These are phyloP conservation scores for Myotis yumanensis DNA, from an alignment of 2,113 vertebrate genomes.

Conservation along the genomic window DNA sequence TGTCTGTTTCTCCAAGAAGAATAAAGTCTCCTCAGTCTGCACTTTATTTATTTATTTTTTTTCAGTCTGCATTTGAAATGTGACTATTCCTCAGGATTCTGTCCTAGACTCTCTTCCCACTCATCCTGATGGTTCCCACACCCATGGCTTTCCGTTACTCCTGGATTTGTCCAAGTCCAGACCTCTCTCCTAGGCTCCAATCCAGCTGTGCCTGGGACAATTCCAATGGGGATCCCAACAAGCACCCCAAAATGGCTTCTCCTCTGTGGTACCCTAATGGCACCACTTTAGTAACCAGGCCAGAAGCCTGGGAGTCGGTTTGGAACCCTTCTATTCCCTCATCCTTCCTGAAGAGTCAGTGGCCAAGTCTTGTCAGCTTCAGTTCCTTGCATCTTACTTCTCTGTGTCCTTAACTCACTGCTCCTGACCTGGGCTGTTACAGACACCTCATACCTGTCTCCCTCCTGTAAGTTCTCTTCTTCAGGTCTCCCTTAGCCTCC, in stretches of 20 bases:
- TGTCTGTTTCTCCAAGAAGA: background rate
- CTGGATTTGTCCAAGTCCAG: background rate
- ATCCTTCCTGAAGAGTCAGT: background rate
- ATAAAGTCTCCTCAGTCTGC: background rate
- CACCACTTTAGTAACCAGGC: background rate
- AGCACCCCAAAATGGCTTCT: background rate
- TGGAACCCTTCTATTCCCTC: background rate
- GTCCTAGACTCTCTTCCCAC: background rate
- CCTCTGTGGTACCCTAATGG: background rate
- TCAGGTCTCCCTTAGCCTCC: background rate
- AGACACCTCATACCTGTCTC: background rate
- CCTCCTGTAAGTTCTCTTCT: background rate
- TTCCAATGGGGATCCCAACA: background rate
- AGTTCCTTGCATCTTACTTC: background rate
- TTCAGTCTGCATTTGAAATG: background rate
- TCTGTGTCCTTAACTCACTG: background rate
- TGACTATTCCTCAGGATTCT: background rate
- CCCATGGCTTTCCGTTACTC: background rate
- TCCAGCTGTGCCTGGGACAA: background rate
- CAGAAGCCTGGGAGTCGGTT: background rate
- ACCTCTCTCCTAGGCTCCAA: background rate
- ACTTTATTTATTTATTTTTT: background rate
- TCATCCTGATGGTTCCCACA: background rate
- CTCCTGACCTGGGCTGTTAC: background rate
- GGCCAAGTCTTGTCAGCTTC: background rate